phyloP scores from a whole-genome alignment of 1,140 invertebrate species.

The Philopotamus ludificatus region DNA sequence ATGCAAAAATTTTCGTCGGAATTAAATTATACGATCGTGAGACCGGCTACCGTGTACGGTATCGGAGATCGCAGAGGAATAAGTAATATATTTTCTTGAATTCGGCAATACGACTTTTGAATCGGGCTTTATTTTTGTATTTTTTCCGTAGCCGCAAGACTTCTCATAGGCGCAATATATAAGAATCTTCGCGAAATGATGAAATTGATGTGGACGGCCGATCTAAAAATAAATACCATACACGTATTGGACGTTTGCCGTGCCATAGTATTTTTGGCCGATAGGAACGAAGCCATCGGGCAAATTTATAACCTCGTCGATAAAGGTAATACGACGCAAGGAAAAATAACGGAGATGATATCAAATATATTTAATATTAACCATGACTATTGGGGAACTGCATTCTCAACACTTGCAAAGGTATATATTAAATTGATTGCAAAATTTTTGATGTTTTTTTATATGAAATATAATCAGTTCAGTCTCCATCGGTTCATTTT shows the following conservation, averaged over 20 bases:
- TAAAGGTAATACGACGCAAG: constrained; percentile 79
- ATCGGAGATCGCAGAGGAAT: constrained; percentile 78
- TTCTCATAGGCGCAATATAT: constrained; percentile 85
- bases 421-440: constrained; percentile 49
- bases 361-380: constrained; percentile 83
- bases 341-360: constrained; percentile 73
- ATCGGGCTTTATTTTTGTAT: constrained; percentile 10
- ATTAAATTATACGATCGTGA: constrained; percentile 77
- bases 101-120: not conserved
- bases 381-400: constrained; percentile 80
- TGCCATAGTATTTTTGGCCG: constrained; percentile 67
- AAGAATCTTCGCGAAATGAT: constrained; percentile 85
- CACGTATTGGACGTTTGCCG: constrained; percentile 80
- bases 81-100: constrained; percentile 54
- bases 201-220: constrained; percentile 85
- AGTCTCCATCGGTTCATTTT: too few relatives aligned
- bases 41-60: constrained; percentile 86
- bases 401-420: constrained; percentile 76
- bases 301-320: constrained; percentile 84
- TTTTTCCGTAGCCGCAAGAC: constrained; percentile 67
- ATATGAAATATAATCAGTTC: too few relatives aligned
- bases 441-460: too few relatives aligned
- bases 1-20: constrained; percentile 59
- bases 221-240: constrained; percentile 83
- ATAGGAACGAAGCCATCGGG: constrained; percentile 49